Base-by-base conservation (phyloP, 2,113 vertebrate species). In the Pluvianellus socialis region DNA sequence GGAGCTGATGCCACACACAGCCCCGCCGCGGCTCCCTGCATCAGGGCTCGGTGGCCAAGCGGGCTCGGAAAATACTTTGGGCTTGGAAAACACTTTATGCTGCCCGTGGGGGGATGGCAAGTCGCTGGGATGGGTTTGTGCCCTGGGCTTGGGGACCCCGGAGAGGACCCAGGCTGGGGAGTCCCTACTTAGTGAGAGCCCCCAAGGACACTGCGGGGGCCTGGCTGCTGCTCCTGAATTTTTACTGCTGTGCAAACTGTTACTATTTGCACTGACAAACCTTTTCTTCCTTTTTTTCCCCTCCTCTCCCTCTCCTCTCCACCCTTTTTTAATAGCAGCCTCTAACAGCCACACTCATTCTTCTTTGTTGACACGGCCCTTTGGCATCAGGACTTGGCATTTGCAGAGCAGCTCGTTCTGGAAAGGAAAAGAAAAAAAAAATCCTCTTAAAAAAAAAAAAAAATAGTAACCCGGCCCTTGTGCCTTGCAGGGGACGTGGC, bases 361-460 rank as follows among this genome's bases (percentile, higher is more conserved):
- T 96, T 96, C 96, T 95, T 91, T 94, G 88, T 94, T 95, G 97
- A 97, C 96, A 96, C 28, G 97, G 95, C 96, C 94, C 95, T 96
- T 96, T 97, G 97, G 97, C 96, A 92, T 79, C 92, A 63, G 95
- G 92, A 82, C 96, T 97, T 97, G 97, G 97, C 96, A 96, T 95
- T 92, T 96, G 94, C 35, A 56, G 94, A 95, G 93, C 88, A 50
- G 82, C 85, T 92, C 35, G 8, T 83, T 91, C 88, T 96, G 88
- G 90, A 92, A 94, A 68, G 65, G 77, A 58, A 91, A 62, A 76
- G 7, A 58, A 59, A 79, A 67, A 59, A 86, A 58, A 61, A 63
- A 70, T 52, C 27, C 14, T 14, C 6, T 28, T 44, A 4, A 35
- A 67, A 71, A 82, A 71, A 52, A 19, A 53, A 26, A 35, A 76